Evolutionary conservation across 2,888 invertebrate species (phyloP).

Genomic region (Zootermopsis nevadensis): DNA sequence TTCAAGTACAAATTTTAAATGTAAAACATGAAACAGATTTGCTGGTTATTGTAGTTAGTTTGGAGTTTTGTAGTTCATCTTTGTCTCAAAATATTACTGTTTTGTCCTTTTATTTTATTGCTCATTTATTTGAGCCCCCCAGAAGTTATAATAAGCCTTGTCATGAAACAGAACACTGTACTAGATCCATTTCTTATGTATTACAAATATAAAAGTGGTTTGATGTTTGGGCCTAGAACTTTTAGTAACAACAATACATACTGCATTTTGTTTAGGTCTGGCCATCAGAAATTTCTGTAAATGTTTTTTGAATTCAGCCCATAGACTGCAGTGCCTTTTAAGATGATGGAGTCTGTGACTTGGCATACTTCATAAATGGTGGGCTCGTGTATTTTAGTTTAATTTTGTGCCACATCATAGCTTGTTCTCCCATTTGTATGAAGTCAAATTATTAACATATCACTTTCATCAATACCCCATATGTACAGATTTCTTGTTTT

Average conservation of each 20-base stretch:
- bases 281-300: neutral
- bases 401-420: slow-evolving; percentile 25
- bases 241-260: neutral
- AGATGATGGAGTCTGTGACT: slow-evolving; percentile 24
- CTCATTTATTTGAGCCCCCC: slow-evolving; percentile 24
- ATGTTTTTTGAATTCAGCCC: neutral
- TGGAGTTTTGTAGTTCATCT: slow-evolving; percentile 38
- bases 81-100: slow-evolving; percentile 36
- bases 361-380: neutral
- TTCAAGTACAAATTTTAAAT: slow-evolving; percentile 84
- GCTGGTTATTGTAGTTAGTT: slow-evolving; percentile 40
- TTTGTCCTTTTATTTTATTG: slow-evolving; percentile 35
- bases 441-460: slow-evolving; percentile 46
- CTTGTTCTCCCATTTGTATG: slow-evolving; percentile 35
- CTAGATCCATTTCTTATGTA: slow-evolving; percentile 19
- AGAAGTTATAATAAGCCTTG: neutral
- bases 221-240: slow-evolving; percentile 9
- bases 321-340: slow-evolving; percentile 41
- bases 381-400: slow-evolving; percentile 5
- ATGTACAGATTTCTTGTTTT: slow-evolving; percentile 8
- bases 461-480: slow-evolving; percentile 13
- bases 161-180: neutral
- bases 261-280: neutral
- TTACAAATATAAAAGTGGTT: slow-evolving; percentile 2
- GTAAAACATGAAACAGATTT: slow-evolving; percentile 38